Evolutionary conservation across 2,113 vertebrate species (phyloP).

Genomic region (Himantopus leucocephalus): DNA sequence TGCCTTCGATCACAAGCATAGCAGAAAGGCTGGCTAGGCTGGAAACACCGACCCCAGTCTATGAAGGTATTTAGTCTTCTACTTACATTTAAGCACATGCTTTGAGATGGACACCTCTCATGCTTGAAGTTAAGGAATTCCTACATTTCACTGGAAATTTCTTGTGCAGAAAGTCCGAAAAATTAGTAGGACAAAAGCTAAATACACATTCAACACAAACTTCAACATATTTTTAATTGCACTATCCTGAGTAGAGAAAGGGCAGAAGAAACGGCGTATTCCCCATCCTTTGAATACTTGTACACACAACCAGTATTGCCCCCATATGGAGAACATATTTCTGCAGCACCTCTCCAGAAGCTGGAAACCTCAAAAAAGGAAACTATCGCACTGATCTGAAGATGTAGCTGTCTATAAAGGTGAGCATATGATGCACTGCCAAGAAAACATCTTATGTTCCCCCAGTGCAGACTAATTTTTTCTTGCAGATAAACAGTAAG

Average conservation of each 20-base stretch:
- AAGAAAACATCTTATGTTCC: neutral
- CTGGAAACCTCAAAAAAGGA: neutral
- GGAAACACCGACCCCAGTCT: neutral
- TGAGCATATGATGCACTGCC: neutral
- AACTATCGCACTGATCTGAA: neutral
- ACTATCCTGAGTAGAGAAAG: neutral
- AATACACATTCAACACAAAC: neutral
- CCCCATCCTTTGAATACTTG: neutral
- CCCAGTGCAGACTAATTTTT: neutral
- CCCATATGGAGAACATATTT: neutral
- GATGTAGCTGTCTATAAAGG: neutral
- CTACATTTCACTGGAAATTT: neutral
- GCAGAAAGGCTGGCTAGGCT: neutral
- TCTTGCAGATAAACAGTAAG: neutral
- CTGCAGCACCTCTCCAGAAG: neutral
- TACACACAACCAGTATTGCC: neutral
- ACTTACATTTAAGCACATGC: neutral
- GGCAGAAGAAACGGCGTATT: neutral
- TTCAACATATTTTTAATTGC: neutral
- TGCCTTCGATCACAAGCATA: rapidly evolving
- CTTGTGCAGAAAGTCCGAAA: neutral
- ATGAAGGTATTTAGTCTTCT: neutral
- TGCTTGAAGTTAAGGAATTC: neutral
- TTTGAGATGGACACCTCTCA: neutral
- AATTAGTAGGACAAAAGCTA: neutral